Conservation (phyloP, 1,140 invertebrate genomes). For the Musca vetustissima region DNA sequence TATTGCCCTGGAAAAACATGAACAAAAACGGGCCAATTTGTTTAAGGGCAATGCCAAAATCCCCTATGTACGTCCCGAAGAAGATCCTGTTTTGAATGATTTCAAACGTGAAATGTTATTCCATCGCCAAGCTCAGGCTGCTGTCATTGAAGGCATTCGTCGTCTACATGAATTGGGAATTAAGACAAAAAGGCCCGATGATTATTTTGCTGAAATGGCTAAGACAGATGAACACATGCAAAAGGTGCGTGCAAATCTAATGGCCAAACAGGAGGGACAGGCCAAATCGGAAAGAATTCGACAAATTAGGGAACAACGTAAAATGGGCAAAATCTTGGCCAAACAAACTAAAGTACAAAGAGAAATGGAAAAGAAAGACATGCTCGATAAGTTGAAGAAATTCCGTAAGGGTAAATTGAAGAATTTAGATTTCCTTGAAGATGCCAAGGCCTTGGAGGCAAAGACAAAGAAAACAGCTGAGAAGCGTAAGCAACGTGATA, state of each 20-base stretch:
- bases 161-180: slow-evolving; percentile 75
- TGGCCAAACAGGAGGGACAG: slow-evolving; percentile 80
- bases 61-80: slow-evolving; percentile 63
- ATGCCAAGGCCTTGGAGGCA: slow-evolving; percentile 59
- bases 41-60: slow-evolving; percentile 71
- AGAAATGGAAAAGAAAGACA: slow-evolving; percentile 74
- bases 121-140: slow-evolving; percentile 88
- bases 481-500: slow-evolving; percentile 73
- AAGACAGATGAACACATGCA: slow-evolving; percentile 98
- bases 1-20: slow-evolving; percentile 72
- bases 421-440: slow-evolving; percentile 82
- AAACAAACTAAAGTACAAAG: slow-evolving; percentile 79
- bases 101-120: slow-evolving; percentile 90
- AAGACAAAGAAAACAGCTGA: slow-evolving; percentile 60
- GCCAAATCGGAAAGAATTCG: slow-evolving; percentile 87
- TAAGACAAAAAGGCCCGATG: slow-evolving; percentile 81
- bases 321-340: slow-evolving; percentile 83
- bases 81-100: slow-evolving; percentile 88
- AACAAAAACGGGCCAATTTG: slow-evolving; percentile 67
- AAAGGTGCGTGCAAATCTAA: slow-evolving; percentile 82
- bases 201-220: slow-evolving; percentile 99
- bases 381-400: slow-evolving; percentile 83
- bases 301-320: slow-evolving; percentile 86
- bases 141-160: slow-evolving; percentile 77
- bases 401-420: slow-evolving; percentile 79